Evolutionary conservation across 1,140 invertebrate genomes (phyloP), one percentile per base, ranked within the genome.

Genomic region (Drosophila ananassae): DNA sequence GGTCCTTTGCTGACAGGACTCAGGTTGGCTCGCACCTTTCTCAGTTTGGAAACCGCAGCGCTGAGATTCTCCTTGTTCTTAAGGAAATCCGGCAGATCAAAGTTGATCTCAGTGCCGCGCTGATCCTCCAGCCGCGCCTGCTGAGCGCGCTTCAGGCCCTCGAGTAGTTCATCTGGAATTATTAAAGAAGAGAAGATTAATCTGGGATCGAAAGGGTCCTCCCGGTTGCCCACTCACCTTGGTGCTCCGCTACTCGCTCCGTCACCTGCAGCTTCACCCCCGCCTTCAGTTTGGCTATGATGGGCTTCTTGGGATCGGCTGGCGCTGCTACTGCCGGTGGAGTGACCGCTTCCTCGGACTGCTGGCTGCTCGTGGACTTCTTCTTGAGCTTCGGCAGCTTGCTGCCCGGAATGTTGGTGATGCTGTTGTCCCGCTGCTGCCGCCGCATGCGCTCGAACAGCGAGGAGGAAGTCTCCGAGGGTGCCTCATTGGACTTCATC

Each of bases 61-160:
- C 73, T 81, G 41, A 92, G 87, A 63, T 92, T 92, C 62, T 93
- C 92, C 77, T 93, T 93, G 61, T 93, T 94, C 92, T 96, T 96
- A 13, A 97, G 92, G 91, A 97, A 96, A 76, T 97, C 96, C 2
- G 96, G 96, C 50, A 96, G 91, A 92, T 96, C 95, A 78, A 95
- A 96, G 90, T 96, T 96, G 1, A 96, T 96, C 92, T 96, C 95
- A 0, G 95, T 96, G 44, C 96, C 96, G 72, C 96, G 93, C 92
- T 97, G 96, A 91, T 97, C 96, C 90, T 97, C 96, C 46, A 97
- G 91, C 22, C 96, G 93, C 51, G 94, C 94, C 72, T 95, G 91
- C 90, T 97, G 96, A 2, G 95, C 96, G 68, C 95, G 93, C 91
- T 96, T 96, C 64, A 97, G 91, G 28, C 96, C 95, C 90, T 97